A percentile compares a stretch with the other conserved stretches of the same genome.
Conservation (phyloP, 2,888 invertebrate genomes). For the Eristalinus aeneus region DNA sequence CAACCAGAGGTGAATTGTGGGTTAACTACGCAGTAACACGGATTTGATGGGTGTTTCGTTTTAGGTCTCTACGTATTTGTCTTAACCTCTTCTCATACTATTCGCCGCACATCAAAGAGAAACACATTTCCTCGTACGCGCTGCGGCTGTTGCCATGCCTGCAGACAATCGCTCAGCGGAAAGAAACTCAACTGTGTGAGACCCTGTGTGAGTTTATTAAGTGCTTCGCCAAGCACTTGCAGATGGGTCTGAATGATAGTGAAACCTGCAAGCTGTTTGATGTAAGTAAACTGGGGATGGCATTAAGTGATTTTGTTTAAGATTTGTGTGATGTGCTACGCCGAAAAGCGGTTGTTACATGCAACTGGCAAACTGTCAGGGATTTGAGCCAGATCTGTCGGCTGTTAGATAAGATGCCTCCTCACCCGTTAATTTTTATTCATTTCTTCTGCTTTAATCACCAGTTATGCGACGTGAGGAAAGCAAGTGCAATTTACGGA, state of each 20-base stretch:
- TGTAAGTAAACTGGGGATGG: constrained; percentile 72
- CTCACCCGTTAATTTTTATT: too few species aligned
- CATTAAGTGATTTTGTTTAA: neutral
- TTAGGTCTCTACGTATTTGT: constrained; percentile 88
- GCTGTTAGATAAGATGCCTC: too few species aligned
- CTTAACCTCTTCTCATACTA: constrained; percentile 89
- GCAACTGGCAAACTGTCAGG: neutral
- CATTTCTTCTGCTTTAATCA: too few species aligned
- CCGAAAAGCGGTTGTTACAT: neutral
- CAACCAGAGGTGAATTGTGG: constrained; percentile 77
- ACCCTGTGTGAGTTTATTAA: constrained; percentile 79
- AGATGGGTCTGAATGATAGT: constrained; percentile 79
- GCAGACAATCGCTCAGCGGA: constrained; percentile 86
- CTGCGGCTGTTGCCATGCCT: constrained; percentile 88
- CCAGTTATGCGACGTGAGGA: too few species aligned
- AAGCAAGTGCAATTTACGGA: too few species aligned
- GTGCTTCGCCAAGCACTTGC: constrained; percentile 77
- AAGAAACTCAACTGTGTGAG: constrained; percentile 82
- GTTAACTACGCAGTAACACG: constrained; percentile 1
- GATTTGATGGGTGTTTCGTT: constrained; percentile 19
- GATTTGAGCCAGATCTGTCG: too few species aligned
- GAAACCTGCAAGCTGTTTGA: constrained; percentile 79
- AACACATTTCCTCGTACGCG: constrained; percentile 90
- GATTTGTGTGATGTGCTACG: neutral
- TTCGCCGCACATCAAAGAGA: constrained; percentile 88